Base-by-base conservation (phyloP, 2,888 invertebrate species). In the Lasioglossum lativentre region DNA sequence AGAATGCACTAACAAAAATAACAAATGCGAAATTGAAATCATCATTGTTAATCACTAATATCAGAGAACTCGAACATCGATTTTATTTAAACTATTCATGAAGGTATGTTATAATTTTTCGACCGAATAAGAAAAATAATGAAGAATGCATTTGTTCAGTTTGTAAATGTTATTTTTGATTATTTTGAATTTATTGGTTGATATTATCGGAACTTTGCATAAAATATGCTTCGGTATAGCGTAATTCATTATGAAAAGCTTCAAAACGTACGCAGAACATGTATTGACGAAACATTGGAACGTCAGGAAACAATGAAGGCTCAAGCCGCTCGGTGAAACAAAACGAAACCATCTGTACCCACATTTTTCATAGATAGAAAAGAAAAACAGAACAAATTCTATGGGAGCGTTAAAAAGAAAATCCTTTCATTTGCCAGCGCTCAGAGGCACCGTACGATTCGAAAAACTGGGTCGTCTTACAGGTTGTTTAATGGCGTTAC, bases 261-360 rank as follows among this genome's bases (percentile, higher is more conserved):
- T 45, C 45, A 45, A 80, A 81, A 76, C 80, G 19, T 42, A 80
- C 34, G 83, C 38, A 56, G 83, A 70, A 79, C 47, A 70, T 30
- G 45, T 74, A 80, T 85, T 42, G 85, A 80, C 79, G 79, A 68
- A 79, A 73, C 83, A 40, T 83, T 75, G 56, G 27, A 79, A 82
- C 78, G 75, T 79, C 83, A 73, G 83, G 63, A 38, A 83, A 85
- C 75, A 85, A 83, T 83, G 76, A 82, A 56, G 8, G 68, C 79
- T 59, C 52, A 56, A 74, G 75, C 73, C 42, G 79, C 47, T 68
- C 59, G 73, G 56, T 56, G 72, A 83, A 85, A 85, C 79, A 76
- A 83, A 76, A 83, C 79, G 47, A 74, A 83, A 78, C 79, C 74
- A 73, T 74, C 66, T 30, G 56, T 30, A 68, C 16, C 40, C 59